phyloP scores from a whole-genome alignment of 2,888 invertebrate genomes.

The Protula sp. region DNA sequence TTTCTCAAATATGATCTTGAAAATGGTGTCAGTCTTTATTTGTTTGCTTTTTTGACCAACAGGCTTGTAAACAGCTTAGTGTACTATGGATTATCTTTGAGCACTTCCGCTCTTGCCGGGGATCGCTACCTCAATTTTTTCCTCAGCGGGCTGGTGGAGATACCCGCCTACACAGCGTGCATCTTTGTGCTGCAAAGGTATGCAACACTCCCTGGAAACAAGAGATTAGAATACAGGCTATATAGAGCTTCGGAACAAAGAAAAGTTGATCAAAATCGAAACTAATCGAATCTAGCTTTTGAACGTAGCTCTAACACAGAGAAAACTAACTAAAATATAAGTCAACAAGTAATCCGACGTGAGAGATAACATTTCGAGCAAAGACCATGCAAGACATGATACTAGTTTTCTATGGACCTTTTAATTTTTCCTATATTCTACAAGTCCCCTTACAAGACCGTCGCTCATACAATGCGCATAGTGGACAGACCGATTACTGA shows the following conservation, averaged over 20 bases:
- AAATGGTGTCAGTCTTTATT: not conserved
- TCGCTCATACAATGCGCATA: too few relatives aligned
- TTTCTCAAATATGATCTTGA: not conserved
- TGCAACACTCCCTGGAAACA: slow-evolving; percentile 3
- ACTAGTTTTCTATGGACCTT: too few relatives aligned
- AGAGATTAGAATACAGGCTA: not conserved
- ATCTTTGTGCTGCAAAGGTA: slow-evolving; percentile 24
- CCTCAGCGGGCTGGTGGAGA: slow-evolving; percentile 28
- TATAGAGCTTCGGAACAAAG: not conserved
- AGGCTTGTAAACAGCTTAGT: slow-evolving; percentile 25
- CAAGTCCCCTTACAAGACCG: too few relatives aligned
- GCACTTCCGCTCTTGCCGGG: slow-evolving; percentile 23
- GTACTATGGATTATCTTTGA: slow-evolving; percentile 27
- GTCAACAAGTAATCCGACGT: too few relatives aligned
- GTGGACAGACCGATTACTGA: too few relatives aligned
- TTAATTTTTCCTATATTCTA: too few relatives aligned
- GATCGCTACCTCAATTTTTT: slow-evolving; percentile 28
- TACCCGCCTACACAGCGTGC: slow-evolving; percentile 27
- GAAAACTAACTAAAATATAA: too few relatives aligned
- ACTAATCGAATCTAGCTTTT: not conserved
- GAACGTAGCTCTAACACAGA: not conserved
- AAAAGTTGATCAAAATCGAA: not conserved
- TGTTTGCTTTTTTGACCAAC: too few relatives aligned
- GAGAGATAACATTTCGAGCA: too few relatives aligned
- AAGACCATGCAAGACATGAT: too few relatives aligned